Evolutionary conservation across 2,888 invertebrate species (phyloP), one percentile per base, ranked within the genome.

Genomic region (Tortricodes alternella): DNA sequence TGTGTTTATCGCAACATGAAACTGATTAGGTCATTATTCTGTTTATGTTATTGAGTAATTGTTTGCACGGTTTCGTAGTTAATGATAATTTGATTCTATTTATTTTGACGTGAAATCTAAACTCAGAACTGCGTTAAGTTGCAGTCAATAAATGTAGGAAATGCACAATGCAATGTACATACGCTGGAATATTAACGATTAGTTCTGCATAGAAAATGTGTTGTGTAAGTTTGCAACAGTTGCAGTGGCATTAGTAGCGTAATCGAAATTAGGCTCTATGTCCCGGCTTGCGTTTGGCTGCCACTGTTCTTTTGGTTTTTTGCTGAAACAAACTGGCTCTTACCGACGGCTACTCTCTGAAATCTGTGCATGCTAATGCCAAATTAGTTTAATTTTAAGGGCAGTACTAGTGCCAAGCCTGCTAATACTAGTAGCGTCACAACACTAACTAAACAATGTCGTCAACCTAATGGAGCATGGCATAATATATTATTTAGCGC

Each of bases 201-300:
- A 69, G 68, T 70, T 74, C 64, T 65, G 64, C 64, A 61, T 74
- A 74, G 76, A 79, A 80, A 80, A 73, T 74, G 69, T 71, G 63
- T 56, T 49, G 49, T 56, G 70, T 72, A 75, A 74, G 69, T 59
- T 68, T 67, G 70, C 59, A 65, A 67, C 61, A 60, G 60, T 75
- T 67, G 62, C 29, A n/a, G 11, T 29, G 29, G n/a, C 63, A 72
- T 68, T 11, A n/a, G 11, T 29, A 11, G n/a, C 63, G 72, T 68
- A 77, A 78, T 76, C 62, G 57, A 71, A 71, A 46, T 55, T 51
- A 56, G 35, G 29, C 43, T 41, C 39, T 24, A 27, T 43, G 43
- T 53, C 41, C 23, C 63, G 58, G 49, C 51, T 58, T 59, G 61
- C 53, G 60, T 56, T 58, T 34, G 43, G 29, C 43, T 43, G 15